Conservation (phyloP, 2,888 invertebrate species). For the Ligdia adustata region DNA sequence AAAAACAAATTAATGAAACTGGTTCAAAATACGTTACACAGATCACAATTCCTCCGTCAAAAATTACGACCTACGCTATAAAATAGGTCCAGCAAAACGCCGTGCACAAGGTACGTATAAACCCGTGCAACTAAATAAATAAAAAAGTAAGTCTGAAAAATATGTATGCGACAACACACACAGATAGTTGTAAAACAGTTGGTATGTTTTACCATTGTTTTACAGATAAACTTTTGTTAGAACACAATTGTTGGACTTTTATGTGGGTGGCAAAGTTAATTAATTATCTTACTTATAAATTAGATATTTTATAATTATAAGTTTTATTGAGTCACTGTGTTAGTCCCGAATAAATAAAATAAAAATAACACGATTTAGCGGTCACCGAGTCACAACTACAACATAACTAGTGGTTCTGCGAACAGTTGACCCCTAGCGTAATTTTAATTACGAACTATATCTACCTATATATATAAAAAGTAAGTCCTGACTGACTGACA, state of each 20-base stretch:
- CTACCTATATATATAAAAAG: no score
- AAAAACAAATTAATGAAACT: constrained; percentile 7
- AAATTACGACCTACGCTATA: constrained; percentile 14
- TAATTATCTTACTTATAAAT: no score
- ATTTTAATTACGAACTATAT: no score
- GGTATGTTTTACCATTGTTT: constrained; percentile 20
- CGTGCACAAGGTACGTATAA: constrained; percentile 26
- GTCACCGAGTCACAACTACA: no score
- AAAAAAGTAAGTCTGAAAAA: constrained; percentile 32
- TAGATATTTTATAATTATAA: no score
- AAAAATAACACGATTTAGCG: no score
- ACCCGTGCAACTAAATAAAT: constrained; percentile 23
- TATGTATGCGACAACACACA: constrained; percentile 27
- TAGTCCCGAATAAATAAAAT: no score
- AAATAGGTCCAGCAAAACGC: constrained; percentile 23
- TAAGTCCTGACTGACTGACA: no score
- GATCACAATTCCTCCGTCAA: constrained; percentile 5
- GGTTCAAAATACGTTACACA: not conserved
- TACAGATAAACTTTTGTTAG: constrained; percentile 13
- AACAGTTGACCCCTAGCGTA: no score
- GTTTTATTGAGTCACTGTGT: no score
- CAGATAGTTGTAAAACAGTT: constrained; percentile 12
- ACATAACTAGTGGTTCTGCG: no score
- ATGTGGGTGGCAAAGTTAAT: no score
- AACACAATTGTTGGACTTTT: not conserved